These are phyloP conservation scores for Pseudococcus longispinus DNA, from an alignment of 2,888 invertebrate species.

Conservation along the genomic window DNA sequence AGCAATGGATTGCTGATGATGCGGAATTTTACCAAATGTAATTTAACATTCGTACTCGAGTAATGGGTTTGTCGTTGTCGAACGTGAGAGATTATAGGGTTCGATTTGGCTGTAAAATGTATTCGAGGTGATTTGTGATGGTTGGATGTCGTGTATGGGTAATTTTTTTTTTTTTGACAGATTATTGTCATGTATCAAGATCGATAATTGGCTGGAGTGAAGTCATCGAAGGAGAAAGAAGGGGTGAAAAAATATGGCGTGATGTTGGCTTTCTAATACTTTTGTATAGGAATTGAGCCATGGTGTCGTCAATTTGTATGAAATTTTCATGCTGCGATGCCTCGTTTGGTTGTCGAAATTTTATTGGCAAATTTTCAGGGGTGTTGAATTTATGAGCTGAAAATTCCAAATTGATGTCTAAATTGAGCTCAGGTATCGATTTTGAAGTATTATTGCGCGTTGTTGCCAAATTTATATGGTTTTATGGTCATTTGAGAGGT, in stretches of 20 bases:
- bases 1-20: neutral
- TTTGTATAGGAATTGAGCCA: too few species aligned
- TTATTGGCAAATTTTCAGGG: neutral
- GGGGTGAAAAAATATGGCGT: too few species aligned
- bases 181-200: neutral
- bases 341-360: neutral
- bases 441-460: too few species aligned
- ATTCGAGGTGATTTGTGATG: neutral
- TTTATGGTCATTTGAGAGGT: too few species aligned
- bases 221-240: too few species aligned
- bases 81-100: neutral
- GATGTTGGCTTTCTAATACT: too few species aligned
- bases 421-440: too few species aligned
- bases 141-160: neutral
- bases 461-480: too few species aligned
- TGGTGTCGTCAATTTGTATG: neutral
- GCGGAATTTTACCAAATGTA: neutral
- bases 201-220: neutral
- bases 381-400: neutral
- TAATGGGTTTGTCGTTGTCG: neutral
- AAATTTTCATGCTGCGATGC: neutral
- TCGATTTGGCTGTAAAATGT: neutral
- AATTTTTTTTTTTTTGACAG: neutral
- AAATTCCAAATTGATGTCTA: neutral
- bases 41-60: neutral